Evolutionary conservation across 2,113 vertebrate species (phyloP), one percentile per base, ranked within the genome.

Genomic region (Dryoscopus gambensis): DNA sequence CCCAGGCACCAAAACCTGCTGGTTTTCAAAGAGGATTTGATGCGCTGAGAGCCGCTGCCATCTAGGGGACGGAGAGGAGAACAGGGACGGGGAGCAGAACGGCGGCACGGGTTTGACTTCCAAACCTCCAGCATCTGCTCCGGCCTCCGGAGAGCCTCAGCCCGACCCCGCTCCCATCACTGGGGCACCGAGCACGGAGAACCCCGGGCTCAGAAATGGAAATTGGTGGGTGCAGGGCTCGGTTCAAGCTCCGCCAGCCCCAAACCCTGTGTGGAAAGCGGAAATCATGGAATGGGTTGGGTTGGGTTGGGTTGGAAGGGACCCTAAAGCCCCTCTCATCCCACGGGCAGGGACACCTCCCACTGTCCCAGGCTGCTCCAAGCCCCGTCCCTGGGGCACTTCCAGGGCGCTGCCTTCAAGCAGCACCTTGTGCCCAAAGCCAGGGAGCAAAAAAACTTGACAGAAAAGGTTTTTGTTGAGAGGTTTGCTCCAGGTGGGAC

Each of bases 1-100:
- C 8, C 7, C 27, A 7, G 49, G 44, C 40, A 12, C 42, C 53
- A 12, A 59, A 71, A 5, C 6, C 14, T 2, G 46, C 35, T 24
- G 40, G 0, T 30, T 76, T 52, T 5, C 60, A 18, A 25, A 25
- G 25, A 75, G 55, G 47, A 28, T 73, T 69, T 30, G 31, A 92
- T 97, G 84, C 63, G 88, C 83, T 97, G 95, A 85, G 70, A 93
- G 55, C 68, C 81, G 90, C 8, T 96, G 96, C 96, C 96, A 97
- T 81, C 97, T 97, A 96, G 93, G 70, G 82, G 82, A 75, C 82
- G 35, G 60, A 23, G 42, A 23, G n/a, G 49, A 64, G 69, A 84
- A 47, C 22, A 2, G 19, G 42, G 83, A 28, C 82, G 15, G 39
- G 15, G 22, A 55, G 10, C 9, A 64, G 70, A 82, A 40, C 60